A percentile compares a stretch with the other conserved stretches of the same genome.
Evolutionary conservation across 2,113 vertebrate species (phyloP).

Genomic region (Campylomormyrus numenius): DNA sequence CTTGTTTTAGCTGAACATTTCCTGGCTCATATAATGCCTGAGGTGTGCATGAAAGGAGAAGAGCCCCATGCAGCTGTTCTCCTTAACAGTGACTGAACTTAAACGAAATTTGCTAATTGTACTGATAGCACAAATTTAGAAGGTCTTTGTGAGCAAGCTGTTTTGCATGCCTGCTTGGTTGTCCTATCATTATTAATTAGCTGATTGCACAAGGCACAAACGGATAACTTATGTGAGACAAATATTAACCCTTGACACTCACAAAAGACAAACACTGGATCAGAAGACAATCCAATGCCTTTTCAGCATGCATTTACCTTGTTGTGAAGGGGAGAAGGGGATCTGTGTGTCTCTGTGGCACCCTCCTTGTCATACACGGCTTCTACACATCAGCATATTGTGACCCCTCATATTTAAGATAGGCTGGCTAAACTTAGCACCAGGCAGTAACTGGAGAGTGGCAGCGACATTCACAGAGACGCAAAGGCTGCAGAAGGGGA

Average conservation of each 20-base stretch:
- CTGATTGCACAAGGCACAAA: not conserved
- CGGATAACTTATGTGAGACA: not conserved
- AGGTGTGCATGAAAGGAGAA: not conserved
- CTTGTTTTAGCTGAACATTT: not conserved
- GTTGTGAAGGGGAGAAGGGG: slow-evolving; percentile 38
- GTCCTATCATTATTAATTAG: not conserved
- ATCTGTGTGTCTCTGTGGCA: slow-evolving; percentile 50
- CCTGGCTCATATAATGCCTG: not conserved
- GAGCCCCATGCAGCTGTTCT: not conserved
- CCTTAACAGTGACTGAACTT: not conserved
- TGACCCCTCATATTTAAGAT: slow-evolving; percentile 71
- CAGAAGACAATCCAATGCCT: not conserved
- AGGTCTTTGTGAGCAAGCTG: not conserved
- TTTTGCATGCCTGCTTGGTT: not conserved
- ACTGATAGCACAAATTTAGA: not conserved
- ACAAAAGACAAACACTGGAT: not conserved
- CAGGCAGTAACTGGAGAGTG: slow-evolving; percentile 58
- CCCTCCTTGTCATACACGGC: slow-evolving; percentile 24
- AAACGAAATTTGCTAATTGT: not conserved
- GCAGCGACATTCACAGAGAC: slow-evolving; percentile 52
- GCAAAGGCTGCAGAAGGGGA: not conserved
- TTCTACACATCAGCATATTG: slow-evolving; percentile 64
- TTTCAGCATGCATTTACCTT: slow-evolving; percentile 51
- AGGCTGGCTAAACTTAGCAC: slow-evolving; percentile 59
- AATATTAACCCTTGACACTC: not conserved